Evolutionary conservation across 2,888 invertebrate species (phyloP), one percentile per base, ranked within the genome.

Genomic region (Eilema caniola): DNA sequence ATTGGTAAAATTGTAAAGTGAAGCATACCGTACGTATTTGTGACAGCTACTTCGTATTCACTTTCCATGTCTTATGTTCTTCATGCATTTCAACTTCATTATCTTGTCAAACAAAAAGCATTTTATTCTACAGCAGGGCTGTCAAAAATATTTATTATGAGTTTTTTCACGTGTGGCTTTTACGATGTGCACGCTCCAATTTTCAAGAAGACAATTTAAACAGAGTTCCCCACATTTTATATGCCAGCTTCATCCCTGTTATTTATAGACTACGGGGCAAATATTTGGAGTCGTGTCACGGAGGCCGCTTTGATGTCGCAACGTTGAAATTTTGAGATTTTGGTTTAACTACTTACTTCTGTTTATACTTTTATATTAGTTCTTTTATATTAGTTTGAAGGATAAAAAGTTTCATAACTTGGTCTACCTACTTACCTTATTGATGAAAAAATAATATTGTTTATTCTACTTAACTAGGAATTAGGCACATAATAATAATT

Each of bases 131-230:
- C 69, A 71, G 71, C 33, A 74, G 62, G 59, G 62, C 70, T 73
- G 75, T 81, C 74, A 75, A 73, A 80, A 82, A 80, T 73, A 81
- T 70, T n/a, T 78, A 74, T 72, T 57, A 67, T 65, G 65, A 71
- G 57, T 64, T 75, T 76, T 76, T 80, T 80, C 73, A 75, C 69
- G 65, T 75, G 59, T 69, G 69, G 57, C 77, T 65, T 80, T 80
- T 73, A 80, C 72, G 56, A 75, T 74, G 72, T 75, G 73, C 67
- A 73, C 75, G 77, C 77, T 70, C 79, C 73, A 79, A 73, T 80
- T 81, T 78, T 73, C 72, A 56, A 66, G 70, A 74, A 77, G 82
- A 82, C 80, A 82, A 82, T 82, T 77, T 82, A 70, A 57, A 75
- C 72, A 70, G 76, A 75, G 72, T 69, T 64, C 69, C 69, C 53